Evolutionary conservation across 2,888 invertebrate species (phyloP), one percentile per base, ranked within the genome.

Genomic region (Dromius quadrimaculatus): DNA sequence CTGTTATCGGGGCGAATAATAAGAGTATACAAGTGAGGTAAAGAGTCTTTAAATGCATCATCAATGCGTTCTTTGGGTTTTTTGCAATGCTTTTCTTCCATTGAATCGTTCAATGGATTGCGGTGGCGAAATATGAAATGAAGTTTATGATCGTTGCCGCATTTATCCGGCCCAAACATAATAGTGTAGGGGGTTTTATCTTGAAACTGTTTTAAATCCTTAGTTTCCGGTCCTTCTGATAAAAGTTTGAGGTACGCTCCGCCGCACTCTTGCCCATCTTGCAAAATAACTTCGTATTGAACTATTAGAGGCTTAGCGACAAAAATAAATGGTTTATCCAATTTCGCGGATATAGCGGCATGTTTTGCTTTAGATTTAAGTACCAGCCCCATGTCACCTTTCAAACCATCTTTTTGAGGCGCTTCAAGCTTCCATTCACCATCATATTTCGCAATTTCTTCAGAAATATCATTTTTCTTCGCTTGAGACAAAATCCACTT

Each of bases 121-220:
- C 89, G 90, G 82, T 98, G 97, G 62, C 94, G 89, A 85, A 99
- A 96, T 82, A 99, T 99, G 81, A 90, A 90, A 81, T 91, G 91
- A 81, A 96, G 89, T 85, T 98, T 98, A 79, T 94, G 91, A 82
- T 96, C 95, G 79, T 93, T 93, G 73, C 98, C 98, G 84, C 99
- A 99, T 84, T 98, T 99, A 86, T 99, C 99, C 5, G 98, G 98
- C 0, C 99, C 99, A 84, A 99, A 99, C 99, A 99, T 99, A 78
- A 99, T 95, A 1, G 97, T 94, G 85, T 98, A 99, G 0, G 97
- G 92, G 0, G 98, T 97, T 84, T 96, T 97, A 84, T 99, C 98
- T 81, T 93, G 88, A 84, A 98, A 97, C 78, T 89, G 86, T 74
- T 88, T 90, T 64, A 97, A 85, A 79, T 95, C 91, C 79, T 89